Percentiles rank a stretch among this genome's conserved stretches.
These are phyloP conservation scores for Ganaspis brasiliensis DNA, from an alignment of 2,888 invertebrate species.

Conservation along the genomic window DNA sequence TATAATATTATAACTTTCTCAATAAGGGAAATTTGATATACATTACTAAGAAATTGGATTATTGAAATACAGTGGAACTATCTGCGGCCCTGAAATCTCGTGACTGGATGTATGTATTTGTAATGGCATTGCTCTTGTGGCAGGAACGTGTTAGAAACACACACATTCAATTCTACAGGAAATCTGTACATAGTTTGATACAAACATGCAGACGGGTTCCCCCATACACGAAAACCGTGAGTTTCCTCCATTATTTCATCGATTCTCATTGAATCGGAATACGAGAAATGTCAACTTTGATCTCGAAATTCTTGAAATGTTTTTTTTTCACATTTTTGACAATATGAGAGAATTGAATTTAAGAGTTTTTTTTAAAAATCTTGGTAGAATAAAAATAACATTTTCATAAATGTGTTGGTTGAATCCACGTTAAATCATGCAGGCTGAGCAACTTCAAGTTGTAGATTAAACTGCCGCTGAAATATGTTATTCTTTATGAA, in stretches of 20 bases:
- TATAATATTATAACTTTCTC: conserved; percentile 5
- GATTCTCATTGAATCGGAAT: conserved; percentile 53
- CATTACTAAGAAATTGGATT: conserved; percentile 26
- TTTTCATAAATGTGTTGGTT: not conserved
- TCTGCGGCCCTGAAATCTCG: conserved; percentile 48
- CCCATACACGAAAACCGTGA: conserved; percentile 26
- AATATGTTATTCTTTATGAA: too few relatives aligned
- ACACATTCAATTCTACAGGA: conserved; percentile 9
- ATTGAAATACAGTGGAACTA: conserved; percentile 30
- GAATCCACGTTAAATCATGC: too few relatives aligned
- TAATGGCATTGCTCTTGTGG: conserved; percentile 39
- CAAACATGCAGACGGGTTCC: conserved; percentile 37
- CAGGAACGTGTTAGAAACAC: conserved; percentile 20
- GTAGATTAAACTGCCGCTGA: too few relatives aligned
- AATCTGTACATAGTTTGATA: conserved; percentile 38
- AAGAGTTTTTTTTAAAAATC: conserved; percentile 7
- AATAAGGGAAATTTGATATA: conserved; percentile 26
- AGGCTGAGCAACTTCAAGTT: too few relatives aligned
- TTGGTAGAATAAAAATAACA: conserved; percentile 1
- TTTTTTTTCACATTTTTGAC: conserved; percentile 21
- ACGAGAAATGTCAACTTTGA: conserved; percentile 50
- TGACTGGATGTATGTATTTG: conserved; percentile 39
- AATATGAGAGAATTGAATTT: conserved; percentile 25
- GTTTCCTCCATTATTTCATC: conserved; percentile 51
- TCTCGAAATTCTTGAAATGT: conserved; percentile 40